Conservation (phyloP, 2,888 invertebrate genomes). For the Nipponacmea schrenckii region DNA sequence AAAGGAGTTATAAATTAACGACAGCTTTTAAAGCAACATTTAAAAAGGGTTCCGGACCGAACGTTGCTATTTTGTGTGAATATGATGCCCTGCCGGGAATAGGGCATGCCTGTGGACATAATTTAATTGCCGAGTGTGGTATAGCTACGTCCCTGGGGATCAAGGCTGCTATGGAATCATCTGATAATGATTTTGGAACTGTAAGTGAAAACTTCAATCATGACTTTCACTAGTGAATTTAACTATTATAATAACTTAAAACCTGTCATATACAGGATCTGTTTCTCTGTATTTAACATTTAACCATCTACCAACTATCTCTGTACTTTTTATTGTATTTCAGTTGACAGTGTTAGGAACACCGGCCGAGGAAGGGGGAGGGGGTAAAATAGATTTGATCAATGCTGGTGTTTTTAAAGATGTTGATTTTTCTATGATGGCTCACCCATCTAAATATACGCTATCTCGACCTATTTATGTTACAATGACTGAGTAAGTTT, state of each 20-base stretch:
- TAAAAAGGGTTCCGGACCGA: conserved; percentile 30
- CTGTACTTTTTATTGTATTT: no score
- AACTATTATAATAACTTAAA: no score
- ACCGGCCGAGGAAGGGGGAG: conserved; percentile 61
- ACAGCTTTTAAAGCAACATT: conserved; percentile 48
- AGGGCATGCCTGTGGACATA: conserved; percentile 68
- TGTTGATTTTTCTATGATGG: conserved; percentile 60
- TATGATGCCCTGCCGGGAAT: conserved; percentile 66
- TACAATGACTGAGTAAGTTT: conserved; percentile 44
- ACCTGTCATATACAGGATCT: no score
- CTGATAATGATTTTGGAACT: conserved; percentile 38
- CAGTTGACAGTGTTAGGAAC: conserved; percentile 59
- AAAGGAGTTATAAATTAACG: conserved; percentile 40
- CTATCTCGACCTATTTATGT: conserved; percentile 43
- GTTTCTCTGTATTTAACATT: no score
- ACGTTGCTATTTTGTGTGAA: conserved; percentile 64
- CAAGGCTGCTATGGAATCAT: conserved; percentile 49
- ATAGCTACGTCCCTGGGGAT: conserved; percentile 60
- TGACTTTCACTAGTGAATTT: no score
- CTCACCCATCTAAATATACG: conserved; percentile 52
- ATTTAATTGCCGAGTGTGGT: conserved; percentile 63
- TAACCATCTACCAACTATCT: no score
- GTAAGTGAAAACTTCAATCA: conserved; percentile 24
- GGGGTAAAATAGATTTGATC: conserved; percentile 57
- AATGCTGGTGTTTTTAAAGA: conserved; percentile 52